Base-by-base conservation (phyloP, 2,888 invertebrate species). In the Epirrita christyi region DNA sequence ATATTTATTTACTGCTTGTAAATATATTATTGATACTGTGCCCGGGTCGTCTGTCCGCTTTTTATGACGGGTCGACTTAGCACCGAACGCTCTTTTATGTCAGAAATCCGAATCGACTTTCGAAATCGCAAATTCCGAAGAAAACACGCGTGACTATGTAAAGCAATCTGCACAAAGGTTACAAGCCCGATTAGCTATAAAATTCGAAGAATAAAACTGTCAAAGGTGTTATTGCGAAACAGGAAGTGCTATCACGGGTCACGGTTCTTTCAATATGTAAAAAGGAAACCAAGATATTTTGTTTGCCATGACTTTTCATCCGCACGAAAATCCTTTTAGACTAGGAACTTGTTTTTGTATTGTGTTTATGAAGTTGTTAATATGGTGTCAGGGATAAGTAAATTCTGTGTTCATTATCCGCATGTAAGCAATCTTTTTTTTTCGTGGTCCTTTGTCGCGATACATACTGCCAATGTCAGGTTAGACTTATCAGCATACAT, bases 21-120 rank as follows among this genome's bases (percentile, higher is more conserved):
- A 29, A 11, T 1, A 1, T 10, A n/a, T n/a, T n/a, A 44, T 29
- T 0, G 15, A 6, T 21, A 49, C 52, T 55, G 49, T 38, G 59
- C 27, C 2, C 43, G 59, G 45, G 53, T 59, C 54, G 55, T 47
- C 38, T 45, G 58, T 59, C 56, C 58, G 55, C 53, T 46, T 66
- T 66, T 68, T 68, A 66, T 61, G 58, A 62, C 51, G 59, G 64
- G 48, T 66, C 55, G 61, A 61, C 57, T 62, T 63, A 59, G 55
- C 55, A 57, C 37, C 52, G 36, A 63, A 59, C 45, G 59, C 50
- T 48, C 55, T 62, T 67, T 66, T 64, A 58, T 64, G 46, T 59
- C 50, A 51, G 51, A 62, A 65, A 70, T 63, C 65, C 63, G 55
- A 66, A 63, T 67, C 63, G 45, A 51, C 37, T 52, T 49, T 60